These are phyloP conservation scores for Brachionus angularis DNA, from an alignment of 1,140 invertebrate genomes.

Conservation along the genomic window DNA sequence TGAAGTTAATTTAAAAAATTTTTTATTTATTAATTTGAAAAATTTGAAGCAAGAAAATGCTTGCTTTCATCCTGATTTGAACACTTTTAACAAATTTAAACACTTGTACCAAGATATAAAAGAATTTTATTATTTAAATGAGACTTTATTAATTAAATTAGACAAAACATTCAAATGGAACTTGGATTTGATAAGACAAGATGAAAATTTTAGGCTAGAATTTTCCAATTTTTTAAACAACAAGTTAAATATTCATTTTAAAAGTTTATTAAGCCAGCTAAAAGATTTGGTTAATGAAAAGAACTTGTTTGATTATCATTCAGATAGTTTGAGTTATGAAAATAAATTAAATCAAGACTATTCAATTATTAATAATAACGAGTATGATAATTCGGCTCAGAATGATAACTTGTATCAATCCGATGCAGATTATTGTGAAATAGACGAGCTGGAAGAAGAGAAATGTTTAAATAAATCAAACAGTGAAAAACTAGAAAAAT, in stretches of 20 bases:
- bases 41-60: constrained; percentile 28
- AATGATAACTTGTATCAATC: neutral
- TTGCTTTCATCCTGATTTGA: constrained; percentile 31
- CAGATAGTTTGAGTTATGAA: no score
- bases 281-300: constrained; percentile 13
- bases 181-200: no score
- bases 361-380: neutral
- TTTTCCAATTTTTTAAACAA: no score
- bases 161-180: no score
- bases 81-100: constrained; percentile 31
- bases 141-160: no score
- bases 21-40: neutral
- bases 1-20: constrained; percentile 21
- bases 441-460: constrained; percentile 35
- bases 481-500: constrained; percentile 21
- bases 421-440: constrained; percentile 36
- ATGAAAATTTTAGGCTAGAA: no score
- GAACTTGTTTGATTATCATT: constrained; percentile 11
- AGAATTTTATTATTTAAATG: neutral
- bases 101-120: neutral
- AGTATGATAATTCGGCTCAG: neutral
- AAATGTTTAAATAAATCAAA: neutral
- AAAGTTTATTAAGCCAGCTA: neutral
- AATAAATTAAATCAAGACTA: no score
- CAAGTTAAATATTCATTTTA: no score